Evolutionary conservation across 1,140 invertebrate genomes (phyloP), one percentile per base, ranked within the genome.

Genomic region (Drosophila fuyamai): DNA sequence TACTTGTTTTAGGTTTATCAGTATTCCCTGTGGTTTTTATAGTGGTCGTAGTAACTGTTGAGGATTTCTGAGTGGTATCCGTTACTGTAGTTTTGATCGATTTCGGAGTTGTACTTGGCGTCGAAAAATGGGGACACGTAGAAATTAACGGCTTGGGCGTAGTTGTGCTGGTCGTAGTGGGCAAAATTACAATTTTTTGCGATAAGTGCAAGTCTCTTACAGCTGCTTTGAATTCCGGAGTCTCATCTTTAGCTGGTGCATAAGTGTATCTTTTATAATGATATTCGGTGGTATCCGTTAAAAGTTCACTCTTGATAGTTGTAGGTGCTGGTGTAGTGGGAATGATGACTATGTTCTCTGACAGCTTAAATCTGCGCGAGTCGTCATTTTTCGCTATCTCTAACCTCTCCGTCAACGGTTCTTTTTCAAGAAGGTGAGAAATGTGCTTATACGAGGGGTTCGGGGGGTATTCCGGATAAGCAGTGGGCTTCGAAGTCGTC

Each of bases 181-280:
- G 66, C 13, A 67, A 0, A 16, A 76, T 50, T 5, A 76, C 74
- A 51, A 76, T 66, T 16, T 56, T 50, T 16, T 76, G 10, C 18
- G 41, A 23, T 0, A 74, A 40, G 7, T 50, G 14, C 27, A 74
- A 6, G 1, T 3, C 35, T 38, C 51, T 47, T 0, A 35, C 0
- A 2, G 60, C 35, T 6, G 14, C 14, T 16, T 47, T 46, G 18
- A 9, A 1, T 5, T 55, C 8, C 3, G 46, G 29, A 14, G 36
- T 32, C 16, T 38, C 50, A 2, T 36, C 16, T 12, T 60, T 47
- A 12, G 40, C n/a, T 16, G 55, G 10, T 0, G 40, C 12, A 51
- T 75, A 51, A 9, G 70, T 59, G 35, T 51, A 46, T 3, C 55
- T 48, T 10, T 58, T 72, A 18, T 58, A 58, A 16, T 54, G 51